Evolutionary conservation across 2,113 vertebrate species (phyloP).

Genomic region (Zeus faber): DNA sequence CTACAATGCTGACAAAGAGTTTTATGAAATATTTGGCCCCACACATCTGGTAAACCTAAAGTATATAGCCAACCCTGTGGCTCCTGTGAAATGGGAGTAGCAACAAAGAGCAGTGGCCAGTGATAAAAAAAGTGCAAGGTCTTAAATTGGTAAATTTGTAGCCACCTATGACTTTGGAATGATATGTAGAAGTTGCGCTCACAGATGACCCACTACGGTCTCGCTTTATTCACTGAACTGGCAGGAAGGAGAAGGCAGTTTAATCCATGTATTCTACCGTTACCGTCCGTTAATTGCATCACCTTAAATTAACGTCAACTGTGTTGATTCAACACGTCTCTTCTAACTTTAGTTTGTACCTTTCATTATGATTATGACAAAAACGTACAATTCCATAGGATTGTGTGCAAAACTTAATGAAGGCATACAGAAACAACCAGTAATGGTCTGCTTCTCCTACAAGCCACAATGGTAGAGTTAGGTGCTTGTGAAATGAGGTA

Average conservation of each 20-base stretch:
- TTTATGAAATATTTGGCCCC: conserved; percentile 43
- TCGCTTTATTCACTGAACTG: conserved; percentile 42
- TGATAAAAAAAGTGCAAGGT: conserved; percentile 60
- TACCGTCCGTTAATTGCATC: too few relatives aligned
- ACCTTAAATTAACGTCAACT: too few relatives aligned
- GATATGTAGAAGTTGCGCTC: conserved; percentile 34
- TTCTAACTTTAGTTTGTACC: too few relatives aligned
- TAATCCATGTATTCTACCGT: conserved; percentile 57
- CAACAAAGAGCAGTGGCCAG: conserved; percentile 25
- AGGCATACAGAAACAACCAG: conserved; percentile 49
- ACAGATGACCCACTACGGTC: conserved; percentile 54
- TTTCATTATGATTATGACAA: too few relatives aligned
- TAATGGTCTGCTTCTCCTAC: conserved; percentile 38
- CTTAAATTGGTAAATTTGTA: conserved; percentile 22
- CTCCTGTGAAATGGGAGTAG: conserved; percentile 22
- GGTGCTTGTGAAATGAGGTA: conserved; percentile 57
- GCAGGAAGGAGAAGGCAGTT: conserved; percentile 32
- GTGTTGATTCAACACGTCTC: too few relatives aligned
- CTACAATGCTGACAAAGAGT: conserved; percentile 30
- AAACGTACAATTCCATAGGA: conserved; percentile 69
- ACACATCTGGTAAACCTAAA: conserved; percentile 48
- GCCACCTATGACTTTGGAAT: conserved; percentile 29
- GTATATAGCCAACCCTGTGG: conserved; percentile 13
- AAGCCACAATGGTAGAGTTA: conserved; percentile 41
- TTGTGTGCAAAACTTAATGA: conserved; percentile 70